Evolutionary conservation across 2,888 invertebrate species (phyloP).

Genomic region (Sipha maydis): DNA sequence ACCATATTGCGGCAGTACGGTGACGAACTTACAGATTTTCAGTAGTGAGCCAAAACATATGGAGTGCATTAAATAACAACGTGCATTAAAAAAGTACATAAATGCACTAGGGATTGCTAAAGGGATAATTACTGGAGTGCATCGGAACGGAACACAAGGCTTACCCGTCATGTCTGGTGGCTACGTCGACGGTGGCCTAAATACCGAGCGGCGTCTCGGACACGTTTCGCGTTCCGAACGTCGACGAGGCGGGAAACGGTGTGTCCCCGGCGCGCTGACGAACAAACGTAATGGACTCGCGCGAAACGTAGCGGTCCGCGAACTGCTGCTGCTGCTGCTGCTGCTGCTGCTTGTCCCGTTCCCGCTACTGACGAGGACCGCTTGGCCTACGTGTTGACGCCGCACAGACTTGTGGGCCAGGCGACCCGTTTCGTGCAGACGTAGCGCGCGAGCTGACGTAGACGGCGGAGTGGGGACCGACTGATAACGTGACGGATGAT

Average conservation of each 20-base stretch:
- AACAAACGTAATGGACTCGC: neutral
- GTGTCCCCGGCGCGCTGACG: neutral
- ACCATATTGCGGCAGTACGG: conserved; percentile 2
- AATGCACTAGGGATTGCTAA: too few relatives aligned
- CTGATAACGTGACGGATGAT: neutral
- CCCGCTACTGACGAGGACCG: neutral
- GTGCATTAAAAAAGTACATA: too few relatives aligned
- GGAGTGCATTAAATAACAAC: too few relatives aligned
- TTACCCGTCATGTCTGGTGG: too few relatives aligned
- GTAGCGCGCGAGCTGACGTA: neutral
- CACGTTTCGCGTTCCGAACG: too few relatives aligned
- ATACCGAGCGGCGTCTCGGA: too few relatives aligned
- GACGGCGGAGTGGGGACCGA: neutral
- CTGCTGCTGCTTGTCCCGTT: neutral
- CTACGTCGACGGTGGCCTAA: too few relatives aligned
- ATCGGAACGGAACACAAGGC: too few relatives aligned
- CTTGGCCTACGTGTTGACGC: conserved; percentile 10
- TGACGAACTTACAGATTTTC: too few relatives aligned
- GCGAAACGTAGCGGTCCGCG: neutral
- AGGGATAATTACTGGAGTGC: too few relatives aligned
- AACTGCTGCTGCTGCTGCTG: neutral
- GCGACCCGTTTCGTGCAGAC: neutral
- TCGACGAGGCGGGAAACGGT: neutral
- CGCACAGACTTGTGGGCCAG: neutral
- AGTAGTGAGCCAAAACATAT: too few relatives aligned